Conservation (phyloP, 2,113 vertebrate species). For the Pundamilia nyererei region DNA sequence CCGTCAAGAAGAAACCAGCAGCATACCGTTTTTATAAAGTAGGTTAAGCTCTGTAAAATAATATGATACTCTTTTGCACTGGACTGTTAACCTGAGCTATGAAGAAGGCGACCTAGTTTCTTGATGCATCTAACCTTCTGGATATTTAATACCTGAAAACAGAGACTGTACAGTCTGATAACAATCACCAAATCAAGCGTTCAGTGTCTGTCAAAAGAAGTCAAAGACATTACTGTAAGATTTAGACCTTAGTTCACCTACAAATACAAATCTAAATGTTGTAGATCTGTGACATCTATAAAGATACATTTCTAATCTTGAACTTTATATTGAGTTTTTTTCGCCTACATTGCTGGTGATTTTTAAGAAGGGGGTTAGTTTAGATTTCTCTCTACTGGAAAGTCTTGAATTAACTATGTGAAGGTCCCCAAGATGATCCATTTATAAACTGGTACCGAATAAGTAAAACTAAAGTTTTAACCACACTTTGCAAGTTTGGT, state of each 20-base stretch:
- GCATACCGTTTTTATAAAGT: not conserved
- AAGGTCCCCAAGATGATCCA: not conserved
- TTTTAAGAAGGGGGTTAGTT: not conserved
- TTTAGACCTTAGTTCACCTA: not conserved
- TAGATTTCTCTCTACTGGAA: not conserved
- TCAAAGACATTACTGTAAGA: not conserved
- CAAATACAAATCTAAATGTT: not conserved
- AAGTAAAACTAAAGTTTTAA: not conserved
- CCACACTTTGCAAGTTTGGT: not conserved
- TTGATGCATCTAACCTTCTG: slow-evolving; percentile 6
- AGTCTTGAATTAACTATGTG: not conserved
- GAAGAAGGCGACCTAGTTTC: slow-evolving; percentile 22
- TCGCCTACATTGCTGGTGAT: accelerated
- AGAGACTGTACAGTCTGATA: slow-evolving; percentile 2
- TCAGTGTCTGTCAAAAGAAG: not conserved
- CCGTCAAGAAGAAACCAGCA: not conserved
- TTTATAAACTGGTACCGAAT: not conserved
- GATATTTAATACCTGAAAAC: slow-evolving; percentile 28
- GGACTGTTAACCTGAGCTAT: not conserved
- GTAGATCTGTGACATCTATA: not conserved
- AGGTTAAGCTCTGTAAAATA: not conserved
- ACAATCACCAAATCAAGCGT: not conserved
- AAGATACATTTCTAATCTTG: not conserved
- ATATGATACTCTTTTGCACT: not conserved
- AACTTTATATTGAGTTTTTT: not conserved